phyloP scores from a whole-genome alignment of 2,888 invertebrate species.

The Entomobrya multifasciata region DNA sequence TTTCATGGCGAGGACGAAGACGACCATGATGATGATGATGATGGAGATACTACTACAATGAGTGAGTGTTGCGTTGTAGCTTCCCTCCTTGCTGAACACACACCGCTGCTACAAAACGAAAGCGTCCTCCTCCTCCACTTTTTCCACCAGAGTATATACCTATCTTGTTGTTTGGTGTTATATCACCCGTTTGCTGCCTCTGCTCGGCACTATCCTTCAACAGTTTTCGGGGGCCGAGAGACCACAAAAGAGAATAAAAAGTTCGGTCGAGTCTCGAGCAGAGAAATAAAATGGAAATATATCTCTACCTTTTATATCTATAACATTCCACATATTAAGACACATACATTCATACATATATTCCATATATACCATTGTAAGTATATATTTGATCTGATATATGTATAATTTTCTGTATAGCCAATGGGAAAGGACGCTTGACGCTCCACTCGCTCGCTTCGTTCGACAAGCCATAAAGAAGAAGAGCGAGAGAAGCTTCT shows the following conservation, averaged over 20 bases:
- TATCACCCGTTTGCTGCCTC: slow-evolving; percentile 25
- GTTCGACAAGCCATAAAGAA: slow-evolving; percentile 50
- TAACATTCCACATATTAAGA: not conserved
- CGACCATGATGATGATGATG: not conserved
- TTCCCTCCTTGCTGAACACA: slow-evolving; percentile 32
- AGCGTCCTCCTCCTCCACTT: slow-evolving; percentile 57
- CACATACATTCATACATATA: not conserved
- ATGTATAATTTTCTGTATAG: not conserved
- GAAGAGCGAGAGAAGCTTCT: not conserved
- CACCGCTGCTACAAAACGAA: slow-evolving; percentile 10
- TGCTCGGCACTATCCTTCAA: slow-evolving; percentile 58
- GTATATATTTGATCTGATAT: not conserved
- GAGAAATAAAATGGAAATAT: slow-evolving; percentile 35
- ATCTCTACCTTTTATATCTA: not conserved
- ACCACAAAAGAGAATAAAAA: slow-evolving; percentile 19
- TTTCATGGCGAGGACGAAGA: slow-evolving; percentile 22
- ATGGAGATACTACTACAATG: not conserved
- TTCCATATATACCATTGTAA: not conserved
- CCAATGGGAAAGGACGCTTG: slow-evolving; percentile 52
- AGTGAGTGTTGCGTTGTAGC: not conserved
- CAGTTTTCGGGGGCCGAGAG: slow-evolving; percentile 60
- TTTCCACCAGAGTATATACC: slow-evolving; percentile 1
- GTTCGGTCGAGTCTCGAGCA: not conserved
- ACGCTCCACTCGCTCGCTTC: slow-evolving; percentile 44
- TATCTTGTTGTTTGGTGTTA: slow-evolving; percentile 14